Evolutionary conservation across 2,797 vertebrate genomes (phyloP).

Genomic region (Oryzias dopingdopingensis): DNA sequence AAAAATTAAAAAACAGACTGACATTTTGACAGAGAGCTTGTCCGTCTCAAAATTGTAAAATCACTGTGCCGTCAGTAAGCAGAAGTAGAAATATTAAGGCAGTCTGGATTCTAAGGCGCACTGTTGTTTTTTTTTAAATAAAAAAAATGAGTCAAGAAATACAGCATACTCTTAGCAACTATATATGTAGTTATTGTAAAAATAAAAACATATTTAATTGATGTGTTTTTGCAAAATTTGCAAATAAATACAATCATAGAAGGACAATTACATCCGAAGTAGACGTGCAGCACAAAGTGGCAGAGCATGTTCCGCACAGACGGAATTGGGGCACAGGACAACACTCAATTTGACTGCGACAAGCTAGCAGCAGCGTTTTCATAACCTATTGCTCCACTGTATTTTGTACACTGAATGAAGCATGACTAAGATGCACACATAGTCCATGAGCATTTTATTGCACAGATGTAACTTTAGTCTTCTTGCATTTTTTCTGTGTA

Average conservation of each 20-base stretch:
- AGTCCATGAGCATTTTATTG: constrained; percentile 20
- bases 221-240: constrained; percentile 13
- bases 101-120: too few species aligned
- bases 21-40: too few species aligned
- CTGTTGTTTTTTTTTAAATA: too few species aligned
- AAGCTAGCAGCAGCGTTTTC: constrained; percentile 47
- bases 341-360: constrained; percentile 53
- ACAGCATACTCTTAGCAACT: too few species aligned
- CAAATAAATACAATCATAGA: constrained; percentile 11
- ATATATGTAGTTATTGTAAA: too few species aligned
- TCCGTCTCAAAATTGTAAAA: too few species aligned
- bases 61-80: too few species aligned
- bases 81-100: too few species aligned
- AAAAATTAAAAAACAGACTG: too few species aligned
- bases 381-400: constrained; percentile 48
- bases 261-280: constrained; percentile 12
- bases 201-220: constrained; percentile 18
- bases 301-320: constrained; percentile 44
- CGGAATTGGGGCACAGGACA: constrained; percentile 68
- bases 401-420: constrained; percentile 45
- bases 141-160: too few species aligned
- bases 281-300: constrained; percentile 34
- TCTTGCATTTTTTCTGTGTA: constrained; percentile 5
- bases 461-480: constrained; percentile 4
- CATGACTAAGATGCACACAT: constrained; percentile 22